Base-by-base conservation (phyloP, 1,140 invertebrate species). In the Drosophila pallidifrons region DNA sequence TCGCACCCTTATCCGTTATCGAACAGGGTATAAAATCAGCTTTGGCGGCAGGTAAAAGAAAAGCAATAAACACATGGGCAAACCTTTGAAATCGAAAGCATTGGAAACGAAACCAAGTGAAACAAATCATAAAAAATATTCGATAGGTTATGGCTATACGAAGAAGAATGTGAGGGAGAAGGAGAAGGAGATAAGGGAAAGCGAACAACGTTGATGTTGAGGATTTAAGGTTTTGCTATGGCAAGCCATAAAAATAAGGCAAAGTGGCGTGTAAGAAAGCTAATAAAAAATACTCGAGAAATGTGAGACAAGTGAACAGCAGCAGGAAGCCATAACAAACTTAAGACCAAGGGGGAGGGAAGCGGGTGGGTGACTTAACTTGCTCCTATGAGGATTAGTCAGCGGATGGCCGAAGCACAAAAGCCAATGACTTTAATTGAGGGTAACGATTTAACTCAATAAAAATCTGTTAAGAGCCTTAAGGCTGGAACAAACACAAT, bases 41-140 rank as follows among this genome's bases (percentile, higher is more conserved):
- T 38, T 3, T 10, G 10, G 2, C 7, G 35, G 8, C 7, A 10
- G 6, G 8, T 10, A 38, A 10, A 38, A 10, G 35, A 8, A 38
- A 38, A 49, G 49, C 28, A 52, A 47, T 59, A 55, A 63, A 73
- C 45, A 66, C 61, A 58, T 58, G 54, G 49, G 35, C 49, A 63
- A 57, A 28, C 79, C 75, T 86, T 25, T 85, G 86, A 85, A 85
- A 78, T 86, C 70, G 75, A 86, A 81, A 59, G 79, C 55, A 66
- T 41, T 47, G 57, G 45, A 64, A 70, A 67, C 66, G 82, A 86
- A 78, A 69, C 82, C 77, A 82, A 86, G 68, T 66, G 82, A 86
- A 86, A 86, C 82, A 86, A 86, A 86, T 86, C 82, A 86, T 86
- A 82, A 86, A 85, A 64, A 54, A 11, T 38, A 16, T 43, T 28